phyloP scores from a whole-genome alignment of 2,797 vertebrate genomes.

The Anguilla pacifica region DNA sequence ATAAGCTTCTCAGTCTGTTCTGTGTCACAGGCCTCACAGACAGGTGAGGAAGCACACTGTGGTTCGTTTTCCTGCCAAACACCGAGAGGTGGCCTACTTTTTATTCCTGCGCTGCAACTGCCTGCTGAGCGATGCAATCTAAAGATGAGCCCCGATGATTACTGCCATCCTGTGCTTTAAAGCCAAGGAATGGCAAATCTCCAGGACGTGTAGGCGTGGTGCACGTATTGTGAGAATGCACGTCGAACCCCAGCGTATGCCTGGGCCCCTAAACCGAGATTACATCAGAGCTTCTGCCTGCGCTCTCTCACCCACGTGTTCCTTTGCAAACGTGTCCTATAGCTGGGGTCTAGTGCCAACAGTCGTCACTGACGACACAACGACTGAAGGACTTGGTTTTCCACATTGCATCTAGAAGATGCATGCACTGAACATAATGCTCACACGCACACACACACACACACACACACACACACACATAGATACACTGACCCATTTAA shows the following conservation, averaged over 20 bases:
- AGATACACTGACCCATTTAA: conserved; percentile 69
- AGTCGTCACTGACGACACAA: not conserved
- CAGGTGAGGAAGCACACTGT: conserved; percentile 61
- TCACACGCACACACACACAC: conserved; percentile 29
- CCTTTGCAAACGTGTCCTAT: conserved; percentile 65
- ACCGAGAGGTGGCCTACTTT: conserved; percentile 73
- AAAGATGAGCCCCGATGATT: conserved; percentile 43
- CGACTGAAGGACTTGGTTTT: conserved; percentile 56
- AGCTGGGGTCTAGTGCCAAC: conserved; percentile 33
- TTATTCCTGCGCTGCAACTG: conserved; percentile 17
- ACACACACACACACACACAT: conserved; percentile 17
- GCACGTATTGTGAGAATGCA: conserved; percentile 45
- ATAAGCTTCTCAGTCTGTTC: not conserved
- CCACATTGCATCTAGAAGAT: conserved; percentile 44
- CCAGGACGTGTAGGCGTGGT: conserved; percentile 54
- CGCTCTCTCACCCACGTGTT: conserved; percentile 66
- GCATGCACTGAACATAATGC: conserved; percentile 1
- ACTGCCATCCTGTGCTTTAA: conserved; percentile 55
- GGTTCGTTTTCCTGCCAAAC: conserved; percentile 71
- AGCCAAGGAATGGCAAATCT: conserved; percentile 67
- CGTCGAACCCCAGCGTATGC: conserved; percentile 55
- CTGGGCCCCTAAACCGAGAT: conserved; percentile 58
- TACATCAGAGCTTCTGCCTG: conserved; percentile 59
- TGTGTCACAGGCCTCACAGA: conserved; percentile 27
- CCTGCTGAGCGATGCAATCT: conserved; percentile 22